A percentile compares a stretch with the other conserved stretches of the same genome.
phyloP scores from a whole-genome alignment of 2,797 vertebrate genomes.

The Gobionotothen gibberifrons region DNA sequence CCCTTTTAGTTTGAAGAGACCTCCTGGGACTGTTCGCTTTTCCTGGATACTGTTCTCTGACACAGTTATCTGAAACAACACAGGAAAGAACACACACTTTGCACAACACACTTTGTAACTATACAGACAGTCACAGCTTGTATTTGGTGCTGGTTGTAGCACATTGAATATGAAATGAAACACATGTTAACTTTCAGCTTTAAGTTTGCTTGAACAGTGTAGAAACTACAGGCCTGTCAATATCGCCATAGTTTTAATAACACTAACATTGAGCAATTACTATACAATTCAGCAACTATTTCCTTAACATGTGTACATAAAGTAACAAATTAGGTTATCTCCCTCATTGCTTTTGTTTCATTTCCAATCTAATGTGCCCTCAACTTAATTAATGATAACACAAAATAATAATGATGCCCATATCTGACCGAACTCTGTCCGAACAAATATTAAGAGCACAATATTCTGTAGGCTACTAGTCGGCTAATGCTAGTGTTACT shows the following conservation, averaged over 20 bases:
- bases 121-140: not conserved
- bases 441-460: not conserved
- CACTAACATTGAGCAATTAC: not conserved
- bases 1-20: not conserved
- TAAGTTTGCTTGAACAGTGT: not conserved
- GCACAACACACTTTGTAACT: not conserved
- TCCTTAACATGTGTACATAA: not conserved
- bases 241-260: not conserved
- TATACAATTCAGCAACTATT: not conserved
- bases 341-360: not conserved
- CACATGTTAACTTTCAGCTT: not conserved
- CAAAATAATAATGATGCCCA: not conserved
- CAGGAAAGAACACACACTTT: not conserved
- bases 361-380: constrained; percentile 4
- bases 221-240: not conserved
- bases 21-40: not conserved
- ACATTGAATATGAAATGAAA: not conserved
- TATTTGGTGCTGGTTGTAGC: not conserved
- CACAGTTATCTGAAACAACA: not conserved
- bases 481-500: too few relatives aligned
- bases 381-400: not conserved
- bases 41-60: not conserved
- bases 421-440: not conserved
- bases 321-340: not conserved
- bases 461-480: too few relatives aligned